Conservation (phyloP, 2,113 vertebrate species). For the Myotis davidii region DNA sequence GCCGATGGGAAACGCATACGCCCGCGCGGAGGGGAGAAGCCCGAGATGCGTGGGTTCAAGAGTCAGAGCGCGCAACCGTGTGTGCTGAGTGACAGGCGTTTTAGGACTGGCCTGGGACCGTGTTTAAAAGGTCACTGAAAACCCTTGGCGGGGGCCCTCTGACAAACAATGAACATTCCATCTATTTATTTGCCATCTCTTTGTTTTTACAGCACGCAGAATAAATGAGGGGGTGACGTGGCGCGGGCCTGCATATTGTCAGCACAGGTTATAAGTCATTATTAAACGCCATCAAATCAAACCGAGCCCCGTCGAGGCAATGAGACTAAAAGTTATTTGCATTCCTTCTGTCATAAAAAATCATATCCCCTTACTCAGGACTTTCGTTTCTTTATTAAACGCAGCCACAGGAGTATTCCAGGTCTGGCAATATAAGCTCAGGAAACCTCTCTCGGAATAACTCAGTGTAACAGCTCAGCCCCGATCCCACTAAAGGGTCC, state of each 20-base stretch:
- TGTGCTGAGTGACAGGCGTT: conserved; percentile 94
- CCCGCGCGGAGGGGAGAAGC: conserved; percentile 90
- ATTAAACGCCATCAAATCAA: conserved; percentile 93
- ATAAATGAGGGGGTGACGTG: conserved; percentile 97
- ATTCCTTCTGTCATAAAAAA: conserved; percentile 93
- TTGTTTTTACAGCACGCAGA: conserved; percentile 96
- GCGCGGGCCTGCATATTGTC: conserved; percentile 94
- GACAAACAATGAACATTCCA: conserved; percentile 93
- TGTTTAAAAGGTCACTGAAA: conserved; percentile 92
- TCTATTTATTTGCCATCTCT: conserved; percentile 95
- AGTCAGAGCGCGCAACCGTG: conserved; percentile 89
- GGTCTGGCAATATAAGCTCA: conserved; percentile 88
- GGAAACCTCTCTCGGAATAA: conserved; percentile 87
- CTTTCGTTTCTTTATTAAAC: conserved; percentile 93
- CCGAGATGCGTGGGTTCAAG: conserved; percentile 89
- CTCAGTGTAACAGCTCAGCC: conserved; percentile 88
- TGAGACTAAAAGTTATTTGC: conserved; percentile 90
- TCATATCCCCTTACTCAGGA: conserved; percentile 93
- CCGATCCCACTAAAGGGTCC: conserved; percentile 88
- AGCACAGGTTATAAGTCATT: conserved; percentile 98
- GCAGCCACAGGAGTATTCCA: conserved; percentile 91
- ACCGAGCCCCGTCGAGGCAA: conserved; percentile 88
- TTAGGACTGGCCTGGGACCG: conserved; percentile 93
- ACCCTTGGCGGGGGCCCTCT: conserved; percentile 90
- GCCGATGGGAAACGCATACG: conserved; percentile 91